Base-by-base conservation (phyloP, 2,888 invertebrate genomes). In the Diarsia dahlii region DNA sequence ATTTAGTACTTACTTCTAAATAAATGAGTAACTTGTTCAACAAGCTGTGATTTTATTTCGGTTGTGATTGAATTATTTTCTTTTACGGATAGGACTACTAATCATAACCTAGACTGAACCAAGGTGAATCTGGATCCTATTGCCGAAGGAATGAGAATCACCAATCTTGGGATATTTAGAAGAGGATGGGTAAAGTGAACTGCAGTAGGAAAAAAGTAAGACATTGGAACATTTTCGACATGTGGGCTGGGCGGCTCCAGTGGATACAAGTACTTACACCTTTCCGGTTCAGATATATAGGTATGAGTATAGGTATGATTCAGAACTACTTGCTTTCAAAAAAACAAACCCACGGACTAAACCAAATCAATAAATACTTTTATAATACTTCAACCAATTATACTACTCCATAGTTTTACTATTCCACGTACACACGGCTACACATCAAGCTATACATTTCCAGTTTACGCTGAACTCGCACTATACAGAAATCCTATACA, bases 341-440 rank as follows among this genome's bases (percentile, higher is more conserved):
- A 67, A 45, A 66, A 2, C 23, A 67, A 54, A 54, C 3, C 45
- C 12, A 39, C 50, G 9, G 18, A 48, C 18, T 8, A 23, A 67
- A 67, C 28, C n/a, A 18, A 52, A 23, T 62, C n/a, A 39, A 54
- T 34, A 34, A 39, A 52, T 28, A 69, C 18, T 28, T 58, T 28
- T 60, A 34, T 60, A 60, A 10, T 34, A 62, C 39, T 39, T 62
- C 62, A 62, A 62, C n/a, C 12, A 63, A n/a, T 45, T 45, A 13
- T 45, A n/a, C 63, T 15, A 66, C 45, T 52, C 48, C n/a, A 77
- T 3, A 67, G 54, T 34, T 71, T 71, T n/a, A 39, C 18, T 50
- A 45, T 58, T 69, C 18, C 28, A 74, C 45, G 23, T 54, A 23
- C n/a, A n/a, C n/a, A n/a, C n/a, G n/a, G n/a, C n/a, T n/a, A n/a